Evolutionary conservation across 64 coral and sea anemone genomes (phyloP), one percentile per base, ranked within the genome.

Genomic region (Trachythela sp.): DNA sequence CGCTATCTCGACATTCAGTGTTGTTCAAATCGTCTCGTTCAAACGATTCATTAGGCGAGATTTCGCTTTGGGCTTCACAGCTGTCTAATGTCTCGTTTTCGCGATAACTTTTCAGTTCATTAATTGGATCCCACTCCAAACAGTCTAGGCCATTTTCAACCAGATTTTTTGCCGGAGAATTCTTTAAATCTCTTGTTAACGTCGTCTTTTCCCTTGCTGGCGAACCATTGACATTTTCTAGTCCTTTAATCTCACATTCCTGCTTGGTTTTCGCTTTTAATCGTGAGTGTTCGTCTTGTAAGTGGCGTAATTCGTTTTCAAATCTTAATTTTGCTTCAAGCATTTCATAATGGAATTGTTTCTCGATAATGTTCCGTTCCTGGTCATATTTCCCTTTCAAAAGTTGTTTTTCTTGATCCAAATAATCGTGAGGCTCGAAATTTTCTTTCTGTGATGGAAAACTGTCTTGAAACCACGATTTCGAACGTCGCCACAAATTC

Each of bases 401-500:
- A 3, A 80, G 37, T 2, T 80, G 9, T 80, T 80, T 80, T 80
- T 80, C 75, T 15, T 80, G 75, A 30, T 80, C 75, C 15, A 80
- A 39, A 38, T 80, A 80, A 37, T 35, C 75, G 10, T 80, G 31
- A 37, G 75, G 9, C 10, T 80, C 75, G 35, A 80, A 80, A 39
- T 13, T 22, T 39, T 80, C 75, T 37, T 80, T 80, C 75, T 80
- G 75, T 9, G 33, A 3, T 0, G 75, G 37, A 36, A 80, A 80
- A 15, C 30, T 39, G 1, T 80, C 75, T 17, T 80, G 75, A 30
- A 80, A 80, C 75, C 75, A 80, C 9, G 75, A 80, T 39, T 80
- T 80, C 34, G 75, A 80, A 80, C 75, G 75, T 9, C 75, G 75
- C 75, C 4, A 80, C 75, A 80, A 38, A 80, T 80, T 80, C 75